Percentiles rank a stretch among this genome's conserved stretches.
These are phyloP conservation scores for Molothrus aeneus DNA, from an alignment of 2,797 vertebrate species.

Conservation along the genomic window DNA sequence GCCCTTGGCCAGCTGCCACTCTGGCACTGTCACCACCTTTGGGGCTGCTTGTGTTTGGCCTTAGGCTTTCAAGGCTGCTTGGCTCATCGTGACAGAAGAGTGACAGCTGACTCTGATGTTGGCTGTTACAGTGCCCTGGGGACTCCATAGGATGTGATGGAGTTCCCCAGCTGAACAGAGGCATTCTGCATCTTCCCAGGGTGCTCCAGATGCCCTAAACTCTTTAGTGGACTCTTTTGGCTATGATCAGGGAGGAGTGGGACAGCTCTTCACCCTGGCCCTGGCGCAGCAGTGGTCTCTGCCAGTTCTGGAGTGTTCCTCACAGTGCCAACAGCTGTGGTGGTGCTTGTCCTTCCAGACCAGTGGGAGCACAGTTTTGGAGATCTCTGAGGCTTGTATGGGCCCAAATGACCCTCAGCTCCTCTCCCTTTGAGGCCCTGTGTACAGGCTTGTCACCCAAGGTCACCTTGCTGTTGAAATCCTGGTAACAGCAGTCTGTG, in stretches of 20 bases:
- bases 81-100: accelerated
- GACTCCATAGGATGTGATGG: not conserved
- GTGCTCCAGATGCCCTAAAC: not conserved
- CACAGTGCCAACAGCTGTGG: not conserved
- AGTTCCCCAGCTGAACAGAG: not conserved
- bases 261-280: not conserved
- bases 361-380: not conserved
- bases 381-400: not conserved
- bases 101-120: not conserved
- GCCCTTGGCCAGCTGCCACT: not conserved
- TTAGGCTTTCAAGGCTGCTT: not conserved
- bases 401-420: not conserved
- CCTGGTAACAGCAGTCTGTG: not conserved
- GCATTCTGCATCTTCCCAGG: not conserved
- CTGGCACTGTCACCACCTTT: not conserved
- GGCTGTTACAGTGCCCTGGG: not conserved
- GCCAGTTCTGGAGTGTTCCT: not conserved
- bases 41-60: not conserved
- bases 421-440: not conserved
- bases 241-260: not conserved
- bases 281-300: not conserved
- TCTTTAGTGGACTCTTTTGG: not conserved
- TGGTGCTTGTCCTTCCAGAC: not conserved
- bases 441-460: accelerated
- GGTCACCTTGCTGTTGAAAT: not conserved